These are phyloP conservation scores for Eumaeus atala DNA, from an alignment of 1,140 invertebrate species.

Conservation along the genomic window DNA sequence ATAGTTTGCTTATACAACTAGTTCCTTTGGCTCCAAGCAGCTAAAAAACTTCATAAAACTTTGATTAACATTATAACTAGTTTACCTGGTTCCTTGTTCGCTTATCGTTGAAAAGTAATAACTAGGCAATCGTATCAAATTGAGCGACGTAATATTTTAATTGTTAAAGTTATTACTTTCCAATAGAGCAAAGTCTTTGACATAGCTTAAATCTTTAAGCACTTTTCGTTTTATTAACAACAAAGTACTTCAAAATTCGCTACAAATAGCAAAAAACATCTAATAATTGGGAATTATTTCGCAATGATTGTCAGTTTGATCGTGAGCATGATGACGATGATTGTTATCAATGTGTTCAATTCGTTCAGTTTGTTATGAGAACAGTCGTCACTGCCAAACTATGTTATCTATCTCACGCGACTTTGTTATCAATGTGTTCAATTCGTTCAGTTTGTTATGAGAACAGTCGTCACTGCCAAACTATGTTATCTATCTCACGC, in stretches of 20 bases:
- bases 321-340: no score
- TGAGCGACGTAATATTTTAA: no score
- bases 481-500: background rate
- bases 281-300: constrained; percentile 3
- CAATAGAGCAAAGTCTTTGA: background rate
- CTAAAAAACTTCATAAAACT: constrained; percentile 29
- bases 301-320: no score
- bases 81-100: constrained; percentile 27
- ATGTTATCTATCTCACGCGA: constrained; percentile 1
- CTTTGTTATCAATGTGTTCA: background rate
- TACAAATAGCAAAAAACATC: constrained; percentile 8
- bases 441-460: background rate
- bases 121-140: background rate
- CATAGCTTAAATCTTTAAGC: background rate
- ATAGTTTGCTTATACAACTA: background rate
- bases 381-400: background rate
- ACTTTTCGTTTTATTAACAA: background rate
- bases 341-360: background rate
- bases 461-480: background rate
- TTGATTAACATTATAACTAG: constrained; percentile 17
- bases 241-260: background rate
- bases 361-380: background rate
- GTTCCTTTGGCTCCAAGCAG: constrained; percentile 26
- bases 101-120: constrained; percentile 15
- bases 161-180: constrained; percentile 4